Percentiles rank a stretch among this genome's conserved stretches.
These are phyloP conservation scores for Osmoderma eremita DNA, from an alignment of 2,888 invertebrate genomes.

Conservation along the genomic window DNA sequence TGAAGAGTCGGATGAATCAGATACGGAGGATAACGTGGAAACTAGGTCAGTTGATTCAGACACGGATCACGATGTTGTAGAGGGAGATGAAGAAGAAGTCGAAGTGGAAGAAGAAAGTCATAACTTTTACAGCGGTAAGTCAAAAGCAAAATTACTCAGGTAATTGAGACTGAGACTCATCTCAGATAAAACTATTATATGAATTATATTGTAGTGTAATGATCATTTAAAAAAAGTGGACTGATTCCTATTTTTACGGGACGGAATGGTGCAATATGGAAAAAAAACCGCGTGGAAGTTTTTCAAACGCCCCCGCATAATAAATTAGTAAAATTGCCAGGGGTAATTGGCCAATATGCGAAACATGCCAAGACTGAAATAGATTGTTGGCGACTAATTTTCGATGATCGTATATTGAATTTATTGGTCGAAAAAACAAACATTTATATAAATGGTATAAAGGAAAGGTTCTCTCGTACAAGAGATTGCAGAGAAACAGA, in stretches of 20 bases:
- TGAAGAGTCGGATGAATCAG: constrained; percentile 23
- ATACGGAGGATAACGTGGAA: constrained; percentile 14
- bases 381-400: constrained; percentile 42
- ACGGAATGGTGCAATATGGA: constrained; percentile 34
- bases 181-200: not conserved
- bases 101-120: too few species aligned
- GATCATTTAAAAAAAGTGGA: not conserved
- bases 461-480: constrained; percentile 43
- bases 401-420: constrained; percentile 25
- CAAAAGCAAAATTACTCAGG: too few species aligned
- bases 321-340: constrained; percentile 40
- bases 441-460: constrained; percentile 48
- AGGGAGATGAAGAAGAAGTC: not conserved
- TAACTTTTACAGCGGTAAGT: too few species aligned
- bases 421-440: constrained; percentile 48
- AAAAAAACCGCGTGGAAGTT: constrained; percentile 32
- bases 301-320: constrained; percentile 39
- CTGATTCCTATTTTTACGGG: constrained; percentile 5
- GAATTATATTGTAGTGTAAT: not conserved
- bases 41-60: constrained; percentile 14
- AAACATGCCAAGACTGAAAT: constrained; percentile 39
- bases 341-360: constrained; percentile 33
- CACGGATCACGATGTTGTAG: constrained; percentile 13
- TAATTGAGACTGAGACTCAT: not conserved
- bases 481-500: constrained; percentile 46